Conservation (phyloP, 2,113 vertebrate genomes). For the Epinephelus cyanopodus region DNA sequence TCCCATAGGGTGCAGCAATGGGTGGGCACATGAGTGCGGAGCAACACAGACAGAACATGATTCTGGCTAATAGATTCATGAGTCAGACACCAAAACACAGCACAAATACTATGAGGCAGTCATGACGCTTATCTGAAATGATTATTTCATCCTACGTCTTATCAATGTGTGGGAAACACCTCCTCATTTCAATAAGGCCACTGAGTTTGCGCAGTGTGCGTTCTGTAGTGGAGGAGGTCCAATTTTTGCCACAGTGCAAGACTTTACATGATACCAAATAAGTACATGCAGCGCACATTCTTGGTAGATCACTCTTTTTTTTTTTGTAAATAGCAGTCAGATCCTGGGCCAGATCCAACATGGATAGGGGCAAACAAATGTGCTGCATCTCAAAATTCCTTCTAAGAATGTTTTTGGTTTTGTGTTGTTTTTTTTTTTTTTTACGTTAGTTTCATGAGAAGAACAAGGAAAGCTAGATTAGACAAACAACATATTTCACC, state of each 20-base stretch:
- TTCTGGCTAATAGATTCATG: background rate
- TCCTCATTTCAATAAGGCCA: background rate
- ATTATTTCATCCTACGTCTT: background rate
- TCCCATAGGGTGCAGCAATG: too few species aligned
- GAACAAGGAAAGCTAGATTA: background rate
- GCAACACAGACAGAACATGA: background rate
- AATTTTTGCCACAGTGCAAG: too few species aligned
- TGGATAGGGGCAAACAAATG: too few species aligned
- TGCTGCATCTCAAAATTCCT: too few species aligned
- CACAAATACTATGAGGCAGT: background rate
- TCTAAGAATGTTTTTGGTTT: too few species aligned
- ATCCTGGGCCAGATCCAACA: too few species aligned
- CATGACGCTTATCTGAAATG: background rate
- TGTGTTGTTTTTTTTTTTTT: too few species aligned
- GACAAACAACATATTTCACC: background rate
- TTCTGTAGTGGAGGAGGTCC: background rate
- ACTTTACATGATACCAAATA: too few species aligned
- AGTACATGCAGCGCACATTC: too few species aligned
- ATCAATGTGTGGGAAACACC: background rate
- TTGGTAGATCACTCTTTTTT: too few species aligned
- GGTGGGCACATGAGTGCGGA: background rate
- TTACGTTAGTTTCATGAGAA: too few species aligned
- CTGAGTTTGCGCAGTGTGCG: background rate
- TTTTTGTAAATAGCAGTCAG: too few species aligned
- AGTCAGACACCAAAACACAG: background rate